Conservation (phyloP, 2,113 vertebrate genomes). For the Megaceryle torquata region DNA sequence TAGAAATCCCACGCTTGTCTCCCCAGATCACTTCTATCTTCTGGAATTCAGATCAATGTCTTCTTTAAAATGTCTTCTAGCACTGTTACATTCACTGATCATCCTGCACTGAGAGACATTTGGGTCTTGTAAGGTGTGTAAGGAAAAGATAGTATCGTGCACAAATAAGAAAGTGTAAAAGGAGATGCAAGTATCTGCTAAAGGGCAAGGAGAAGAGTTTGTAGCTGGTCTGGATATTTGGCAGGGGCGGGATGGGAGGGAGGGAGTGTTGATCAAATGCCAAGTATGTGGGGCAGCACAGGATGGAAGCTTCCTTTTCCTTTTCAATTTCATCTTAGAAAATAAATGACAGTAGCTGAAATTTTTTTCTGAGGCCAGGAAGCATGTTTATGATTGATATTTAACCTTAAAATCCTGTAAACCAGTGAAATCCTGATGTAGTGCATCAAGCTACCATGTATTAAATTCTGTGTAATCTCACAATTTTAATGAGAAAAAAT, state of each 20-base stretch:
- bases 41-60: background rate
- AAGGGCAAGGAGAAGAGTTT: constrained; percentile 15
- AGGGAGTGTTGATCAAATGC: background rate
- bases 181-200: background rate
- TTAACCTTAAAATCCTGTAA: background rate
- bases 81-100: background rate
- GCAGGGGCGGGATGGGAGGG: background rate
- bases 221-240: background rate
- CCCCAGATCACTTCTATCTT: background rate
- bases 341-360: background rate
- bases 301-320: background rate
- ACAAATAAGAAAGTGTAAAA: constrained; percentile 17
- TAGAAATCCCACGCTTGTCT: background rate
- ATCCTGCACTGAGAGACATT: background rate
- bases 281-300: background rate
- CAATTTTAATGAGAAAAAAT: background rate
- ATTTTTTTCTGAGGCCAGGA: background rate
- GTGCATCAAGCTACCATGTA: background rate
- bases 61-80: background rate
- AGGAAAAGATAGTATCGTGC: background rate
- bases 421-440: background rate
- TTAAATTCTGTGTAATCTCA: background rate
- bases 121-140: background rate
- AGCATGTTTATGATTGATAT: background rate
- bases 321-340: constrained; percentile 5